Evolutionary conservation across 2,797 vertebrate genomes (phyloP).

Genomic region (Chromis chromis): DNA sequence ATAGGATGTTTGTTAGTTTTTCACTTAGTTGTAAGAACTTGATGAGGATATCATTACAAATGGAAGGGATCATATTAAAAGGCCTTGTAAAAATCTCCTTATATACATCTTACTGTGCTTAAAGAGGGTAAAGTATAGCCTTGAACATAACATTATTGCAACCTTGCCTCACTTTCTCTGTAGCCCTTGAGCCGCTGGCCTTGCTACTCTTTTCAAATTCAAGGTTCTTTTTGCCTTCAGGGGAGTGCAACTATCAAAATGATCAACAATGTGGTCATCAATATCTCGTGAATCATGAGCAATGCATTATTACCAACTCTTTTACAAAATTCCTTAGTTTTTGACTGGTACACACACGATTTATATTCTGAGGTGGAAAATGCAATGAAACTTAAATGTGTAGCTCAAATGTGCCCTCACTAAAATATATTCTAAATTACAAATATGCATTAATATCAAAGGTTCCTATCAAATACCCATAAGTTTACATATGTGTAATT

Average conservation of each 20-base stretch:
- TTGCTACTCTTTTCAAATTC: neutral
- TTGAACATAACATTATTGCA: constrained; percentile 33
- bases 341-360: neutral
- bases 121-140: constrained; percentile 11
- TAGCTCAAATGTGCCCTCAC: too few relatives aligned
- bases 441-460: too few relatives aligned
- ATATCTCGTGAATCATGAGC: neutral
- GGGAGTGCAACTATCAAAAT: neutral
- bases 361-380: too few relatives aligned
- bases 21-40: neutral
- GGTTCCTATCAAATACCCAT: too few relatives aligned
- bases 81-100: constrained; percentile 18
- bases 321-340: too few relatives aligned
- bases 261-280: neutral
- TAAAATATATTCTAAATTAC: too few relatives aligned
- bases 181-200: neutral
- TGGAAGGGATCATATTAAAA: neutral
- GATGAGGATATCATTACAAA: constrained; percentile 20
- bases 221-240: constrained; percentile 19
- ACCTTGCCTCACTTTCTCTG: constrained; percentile 2
- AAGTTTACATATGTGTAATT: too few relatives aligned
- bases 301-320: too few relatives aligned
- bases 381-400: too few relatives aligned
- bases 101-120: constrained; percentile 29
- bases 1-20: constrained; percentile 35